Base-by-base conservation (phyloP, 2,797 vertebrate species). In the Loriculus beryllinus region DNA sequence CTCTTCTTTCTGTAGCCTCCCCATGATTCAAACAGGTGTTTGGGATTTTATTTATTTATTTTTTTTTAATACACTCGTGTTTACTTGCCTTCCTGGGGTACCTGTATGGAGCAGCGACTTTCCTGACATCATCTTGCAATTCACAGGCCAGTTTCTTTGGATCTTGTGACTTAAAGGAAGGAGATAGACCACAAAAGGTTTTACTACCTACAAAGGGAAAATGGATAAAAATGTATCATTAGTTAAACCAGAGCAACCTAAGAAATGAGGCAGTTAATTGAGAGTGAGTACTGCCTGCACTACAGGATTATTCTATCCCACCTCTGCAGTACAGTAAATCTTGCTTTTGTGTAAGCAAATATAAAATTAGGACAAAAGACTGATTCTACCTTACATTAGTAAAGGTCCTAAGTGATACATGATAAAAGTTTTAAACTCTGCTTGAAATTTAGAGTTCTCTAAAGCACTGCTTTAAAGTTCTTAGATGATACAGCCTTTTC, bases 51-150 rank as follows among this genome's bases (percentile, higher is more conserved):
- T 45, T n/a, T 14, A 14, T 51, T n/a, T n/a, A n/a, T 9, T 54
- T 42, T 37, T n/a, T n/a, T 60, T 48, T 14, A 19, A 42, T 71
- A 65, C 42, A 31, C 9, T 62, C 10, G 2, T 31, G 33, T 86
- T 47, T 49, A 93, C 94, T 95, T 95, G 97, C 98, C 97, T 98
- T 98, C 87, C 98, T 98, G 65, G 98, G 98, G 69, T 98, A 98
- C 95, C 98, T 98, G 91, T 98, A 98, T 9, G 98, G 98, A 76
- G 98, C 98, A n/a, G 98, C 98, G 65, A 96, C 91, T 68, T 97
- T 98, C 96, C 98, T 98, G 64, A 98, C 98, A 19, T 98, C 97
- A 18, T 97, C 90, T 93, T 98, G 98, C 90, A 98, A 95, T 91
- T 98, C 97, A 70, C 80, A 67, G 39, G 81, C 94, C 71, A 98